Evolutionary conservation across 2,113 vertebrate species (phyloP).

Genomic region (Noturus placidus): DNA sequence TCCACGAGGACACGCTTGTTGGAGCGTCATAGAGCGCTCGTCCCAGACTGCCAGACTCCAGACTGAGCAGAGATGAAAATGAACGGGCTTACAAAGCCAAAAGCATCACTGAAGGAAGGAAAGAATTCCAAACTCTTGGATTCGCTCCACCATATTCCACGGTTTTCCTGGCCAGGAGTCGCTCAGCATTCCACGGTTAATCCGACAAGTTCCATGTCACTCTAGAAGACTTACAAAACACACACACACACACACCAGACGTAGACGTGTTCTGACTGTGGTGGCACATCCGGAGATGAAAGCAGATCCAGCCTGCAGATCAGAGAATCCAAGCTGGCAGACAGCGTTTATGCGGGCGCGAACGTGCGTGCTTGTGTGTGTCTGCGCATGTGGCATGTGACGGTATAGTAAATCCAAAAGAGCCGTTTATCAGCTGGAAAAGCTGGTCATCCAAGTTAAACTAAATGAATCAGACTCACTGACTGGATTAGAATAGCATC

Average conservation of each 20-base stretch:
- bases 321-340: constrained; percentile 57
- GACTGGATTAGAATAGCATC: constrained; percentile 27
- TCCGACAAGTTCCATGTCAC: constrained; percentile 40
- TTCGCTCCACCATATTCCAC: constrained; percentile 57
- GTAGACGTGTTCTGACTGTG: constrained; percentile 11
- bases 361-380: constrained; percentile 22
- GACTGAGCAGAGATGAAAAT: not conserved
- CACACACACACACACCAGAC: constrained; percentile 39
- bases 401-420: constrained; percentile 37
- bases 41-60: constrained; percentile 11
- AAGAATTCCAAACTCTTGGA: constrained; percentile 15
- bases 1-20: not conserved
- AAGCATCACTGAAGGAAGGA: constrained; percentile 5
- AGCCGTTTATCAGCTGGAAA: constrained; percentile 52
- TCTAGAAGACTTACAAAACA: not conserved
- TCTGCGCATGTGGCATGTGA: not conserved
- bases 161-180: constrained; percentile 20
- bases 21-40: not conserved
- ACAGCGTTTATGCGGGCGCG: constrained; percentile 53
- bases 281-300: constrained; percentile 39
- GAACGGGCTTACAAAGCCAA: not conserved
- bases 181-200: constrained; percentile 46
- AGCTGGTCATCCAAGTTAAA: constrained; percentile 49
- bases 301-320: constrained; percentile 38
- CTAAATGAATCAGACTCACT: not conserved